Evolutionary conservation across 2,113 vertebrate genomes (phyloP).

Genomic region (Theristicus caerulescens): DNA sequence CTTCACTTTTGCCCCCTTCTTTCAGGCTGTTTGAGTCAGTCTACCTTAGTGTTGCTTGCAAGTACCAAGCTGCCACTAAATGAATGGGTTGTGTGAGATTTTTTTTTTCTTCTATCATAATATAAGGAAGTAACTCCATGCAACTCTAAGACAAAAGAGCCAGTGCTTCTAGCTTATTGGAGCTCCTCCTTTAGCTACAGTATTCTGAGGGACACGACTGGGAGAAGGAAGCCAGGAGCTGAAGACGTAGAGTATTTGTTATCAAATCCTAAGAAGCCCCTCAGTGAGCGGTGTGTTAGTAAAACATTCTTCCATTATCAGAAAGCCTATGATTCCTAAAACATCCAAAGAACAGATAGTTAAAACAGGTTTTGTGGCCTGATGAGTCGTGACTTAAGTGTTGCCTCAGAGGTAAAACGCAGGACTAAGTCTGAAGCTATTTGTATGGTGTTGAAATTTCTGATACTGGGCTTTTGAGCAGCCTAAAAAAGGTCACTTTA

Average conservation of each 20-base stretch:
- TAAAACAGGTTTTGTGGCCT: background rate
- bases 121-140: background rate
- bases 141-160: background rate
- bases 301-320: background rate
- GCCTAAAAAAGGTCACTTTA: background rate
- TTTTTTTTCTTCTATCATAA: accelerated
- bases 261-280: background rate
- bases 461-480: background rate
- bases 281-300: background rate
- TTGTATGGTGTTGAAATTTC: background rate
- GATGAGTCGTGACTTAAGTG: background rate
- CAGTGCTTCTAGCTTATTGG: background rate
- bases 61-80: background rate
- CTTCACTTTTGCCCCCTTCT: background rate
- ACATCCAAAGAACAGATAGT: background rate
- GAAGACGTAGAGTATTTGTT: background rate
- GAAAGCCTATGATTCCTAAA: background rate
- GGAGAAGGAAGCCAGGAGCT: background rate
- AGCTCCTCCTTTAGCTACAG: background rate
- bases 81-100: background rate
- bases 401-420: background rate
- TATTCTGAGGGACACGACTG: background rate
- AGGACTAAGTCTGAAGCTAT: background rate
- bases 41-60: background rate
- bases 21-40: background rate